Conservation (phyloP, 2,113 vertebrate genomes). For the Sylvietta virens region DNA sequence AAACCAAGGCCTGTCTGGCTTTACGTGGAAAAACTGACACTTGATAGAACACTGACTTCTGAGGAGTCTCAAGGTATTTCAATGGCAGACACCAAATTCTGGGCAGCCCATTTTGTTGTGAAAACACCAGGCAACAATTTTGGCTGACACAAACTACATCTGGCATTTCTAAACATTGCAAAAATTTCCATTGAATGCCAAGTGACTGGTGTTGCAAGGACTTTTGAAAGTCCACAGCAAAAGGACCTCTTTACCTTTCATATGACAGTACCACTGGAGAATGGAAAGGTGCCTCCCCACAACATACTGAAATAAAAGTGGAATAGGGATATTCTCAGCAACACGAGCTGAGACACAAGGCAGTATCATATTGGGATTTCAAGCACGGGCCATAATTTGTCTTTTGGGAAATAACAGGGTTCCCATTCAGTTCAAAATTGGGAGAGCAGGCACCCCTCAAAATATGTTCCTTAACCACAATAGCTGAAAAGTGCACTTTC, state of each 20-base stretch:
- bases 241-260: background rate
- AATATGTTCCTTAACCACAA: background rate
- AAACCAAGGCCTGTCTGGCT: background rate
- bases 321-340: background rate
- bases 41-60: background rate
- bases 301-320: background rate
- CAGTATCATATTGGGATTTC: background rate
- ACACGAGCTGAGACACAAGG: background rate
- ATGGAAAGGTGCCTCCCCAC: background rate
- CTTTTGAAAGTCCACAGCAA: background rate
- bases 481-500: background rate
- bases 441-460: background rate
- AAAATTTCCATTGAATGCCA: background rate
- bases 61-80: background rate
- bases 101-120: background rate
- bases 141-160: background rate
- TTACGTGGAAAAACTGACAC: background rate
- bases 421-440: background rate
- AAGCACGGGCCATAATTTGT: background rate
- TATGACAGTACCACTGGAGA: background rate
- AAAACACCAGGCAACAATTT: background rate
- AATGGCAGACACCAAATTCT: background rate
- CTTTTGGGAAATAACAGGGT: background rate
- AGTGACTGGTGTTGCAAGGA: background rate
- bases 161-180: slow-evolving; percentile 29